Percentiles rank a stretch among this genome's conserved stretches.
phyloP scores from a whole-genome alignment of 2,888 invertebrate species.

The Netelia melanura region DNA sequence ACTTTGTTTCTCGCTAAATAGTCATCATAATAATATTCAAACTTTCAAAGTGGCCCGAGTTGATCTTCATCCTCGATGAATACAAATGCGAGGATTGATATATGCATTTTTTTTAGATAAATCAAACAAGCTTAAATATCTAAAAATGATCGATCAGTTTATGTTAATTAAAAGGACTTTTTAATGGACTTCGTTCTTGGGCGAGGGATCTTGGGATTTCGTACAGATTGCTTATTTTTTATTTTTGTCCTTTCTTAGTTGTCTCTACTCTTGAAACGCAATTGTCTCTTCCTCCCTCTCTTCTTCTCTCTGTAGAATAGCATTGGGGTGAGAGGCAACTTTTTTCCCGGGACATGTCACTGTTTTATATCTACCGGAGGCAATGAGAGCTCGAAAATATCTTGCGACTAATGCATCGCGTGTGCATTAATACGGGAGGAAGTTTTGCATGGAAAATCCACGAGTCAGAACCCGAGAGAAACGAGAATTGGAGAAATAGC shows the following conservation, averaged over 20 bases:
- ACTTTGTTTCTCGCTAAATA: neutral
- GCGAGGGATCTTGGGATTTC: neutral
- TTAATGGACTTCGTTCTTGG: neutral
- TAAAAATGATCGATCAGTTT: too few relatives aligned
- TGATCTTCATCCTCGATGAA: too few relatives aligned
- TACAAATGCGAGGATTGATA: too few relatives aligned
- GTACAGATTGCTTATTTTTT: neutral
- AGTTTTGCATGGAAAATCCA: slow-evolving; percentile 26
- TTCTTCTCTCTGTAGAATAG: neutral
- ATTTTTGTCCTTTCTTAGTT: neutral
- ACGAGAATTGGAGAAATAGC: slow-evolving; percentile 1
- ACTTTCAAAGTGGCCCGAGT: neutral
- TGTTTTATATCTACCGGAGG: neutral
- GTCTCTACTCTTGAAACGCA: neutral
- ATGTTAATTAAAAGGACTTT: too few relatives aligned
- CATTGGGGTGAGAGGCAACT: neutral
- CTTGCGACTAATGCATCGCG: neutral
- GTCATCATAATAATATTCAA: neutral
- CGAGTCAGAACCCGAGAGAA: neutral
- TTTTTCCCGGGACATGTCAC: neutral
- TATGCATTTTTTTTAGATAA: too few relatives aligned
- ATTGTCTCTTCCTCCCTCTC: neutral
- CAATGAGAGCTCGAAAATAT: neutral
- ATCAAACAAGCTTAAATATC: too few relatives aligned
- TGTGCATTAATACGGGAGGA: neutral